Conservation (phyloP, 2,797 vertebrate genomes). For the Rhinella marina region DNA sequence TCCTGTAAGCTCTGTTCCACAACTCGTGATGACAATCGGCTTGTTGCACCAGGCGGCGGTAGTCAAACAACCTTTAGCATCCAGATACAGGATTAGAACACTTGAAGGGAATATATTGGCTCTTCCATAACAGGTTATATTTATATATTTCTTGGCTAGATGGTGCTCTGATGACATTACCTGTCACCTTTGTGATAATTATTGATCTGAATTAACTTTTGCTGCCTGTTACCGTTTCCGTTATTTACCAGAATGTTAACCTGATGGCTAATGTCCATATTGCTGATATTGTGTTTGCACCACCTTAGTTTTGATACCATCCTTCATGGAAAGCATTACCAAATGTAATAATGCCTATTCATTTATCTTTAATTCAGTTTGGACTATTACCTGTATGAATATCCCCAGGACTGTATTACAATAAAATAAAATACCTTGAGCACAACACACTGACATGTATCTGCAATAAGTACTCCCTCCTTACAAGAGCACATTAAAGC, state of each 20-base stretch:
- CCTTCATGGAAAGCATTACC: not conserved
- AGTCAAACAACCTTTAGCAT: not conserved
- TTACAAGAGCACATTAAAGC: not conserved
- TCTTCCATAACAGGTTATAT: not conserved
- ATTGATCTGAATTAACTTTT: too few species aligned
- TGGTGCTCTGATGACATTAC: not conserved
- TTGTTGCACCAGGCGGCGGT: slow-evolving; percentile 8
- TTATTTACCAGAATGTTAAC: not conserved
- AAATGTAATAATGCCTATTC: not conserved
- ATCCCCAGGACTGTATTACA: not conserved
- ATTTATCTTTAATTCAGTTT: not conserved
- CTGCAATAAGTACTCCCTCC: not conserved
- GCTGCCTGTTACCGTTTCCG: not conserved
- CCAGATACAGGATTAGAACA: not conserved
- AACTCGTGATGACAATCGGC: not conserved
- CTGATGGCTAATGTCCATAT: not conserved
- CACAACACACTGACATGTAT: not conserved
- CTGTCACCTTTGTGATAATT: not conserved
- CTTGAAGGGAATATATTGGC: not conserved
- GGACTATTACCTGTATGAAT: not conserved
- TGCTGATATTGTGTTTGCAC: not conserved
- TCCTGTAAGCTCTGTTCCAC: slow-evolving; percentile 33
- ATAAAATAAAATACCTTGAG: not conserved
- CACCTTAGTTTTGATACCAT: not conserved
- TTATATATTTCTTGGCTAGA: not conserved